Percentiles rank a stretch among this genome's conserved stretches.
Evolutionary conservation across 2,113 vertebrate genomes (phyloP).

Genomic region (Aphelocoma coerulescens): DNA sequence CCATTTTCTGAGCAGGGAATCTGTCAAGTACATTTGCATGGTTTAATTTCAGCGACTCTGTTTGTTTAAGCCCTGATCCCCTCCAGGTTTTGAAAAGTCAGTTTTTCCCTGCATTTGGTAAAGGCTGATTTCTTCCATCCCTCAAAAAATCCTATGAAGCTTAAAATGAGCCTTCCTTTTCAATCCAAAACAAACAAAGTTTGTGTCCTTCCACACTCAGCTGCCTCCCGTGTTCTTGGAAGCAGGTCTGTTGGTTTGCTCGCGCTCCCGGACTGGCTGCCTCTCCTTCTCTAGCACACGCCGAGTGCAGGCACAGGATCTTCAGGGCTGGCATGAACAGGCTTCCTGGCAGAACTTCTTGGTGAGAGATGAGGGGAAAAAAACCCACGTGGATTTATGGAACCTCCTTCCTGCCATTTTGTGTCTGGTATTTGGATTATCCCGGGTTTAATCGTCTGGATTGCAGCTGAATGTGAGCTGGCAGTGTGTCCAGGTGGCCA

Average conservation of each 20-base stretch:
- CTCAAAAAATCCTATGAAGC: neutral
- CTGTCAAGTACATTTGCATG: constrained; percentile 10
- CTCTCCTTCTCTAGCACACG: neutral
- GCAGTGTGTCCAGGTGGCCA: neutral
- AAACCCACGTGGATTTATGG: neutral
- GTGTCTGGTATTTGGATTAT: constrained; percentile 4
- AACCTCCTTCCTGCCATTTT: neutral
- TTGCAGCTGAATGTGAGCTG: neutral
- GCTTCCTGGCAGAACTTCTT: neutral
- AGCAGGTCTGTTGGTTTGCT: neutral
- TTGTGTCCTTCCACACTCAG: neutral
- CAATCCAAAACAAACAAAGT: neutral
- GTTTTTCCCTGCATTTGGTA: neutral
- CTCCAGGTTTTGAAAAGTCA: neutral
- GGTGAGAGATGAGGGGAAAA: neutral
- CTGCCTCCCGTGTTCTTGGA: neutral
- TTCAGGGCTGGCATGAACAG: neutral
- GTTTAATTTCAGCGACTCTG: constrained; percentile 10
- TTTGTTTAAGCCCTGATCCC: neutral
- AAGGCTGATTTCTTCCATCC: neutral
- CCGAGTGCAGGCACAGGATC: neutral
- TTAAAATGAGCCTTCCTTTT: neutral
- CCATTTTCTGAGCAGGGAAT: neutral
- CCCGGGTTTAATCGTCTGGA: neutral
- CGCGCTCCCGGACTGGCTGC: rapidly evolving